A percentile compares a stretch with the other conserved stretches of the same genome.
Conservation (phyloP, 2,113 vertebrate genomes). For the Hystrix brachyura region DNA sequence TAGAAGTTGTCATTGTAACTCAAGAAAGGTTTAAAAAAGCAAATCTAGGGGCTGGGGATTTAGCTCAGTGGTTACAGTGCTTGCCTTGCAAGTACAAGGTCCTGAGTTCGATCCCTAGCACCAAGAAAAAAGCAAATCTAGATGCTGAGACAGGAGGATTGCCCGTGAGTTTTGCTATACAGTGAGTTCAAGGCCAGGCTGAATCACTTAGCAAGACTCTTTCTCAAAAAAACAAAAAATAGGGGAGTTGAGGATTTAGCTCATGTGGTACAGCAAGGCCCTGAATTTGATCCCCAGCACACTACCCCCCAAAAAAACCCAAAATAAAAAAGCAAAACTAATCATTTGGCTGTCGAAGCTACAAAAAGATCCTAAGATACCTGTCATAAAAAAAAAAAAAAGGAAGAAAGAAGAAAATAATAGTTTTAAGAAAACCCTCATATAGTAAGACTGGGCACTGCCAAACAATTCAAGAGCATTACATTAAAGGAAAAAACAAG, state of each 20-base stretch:
- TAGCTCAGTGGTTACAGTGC: no score
- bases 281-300: no score
- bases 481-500: not conserved
- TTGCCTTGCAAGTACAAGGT: no score
- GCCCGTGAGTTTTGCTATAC: not conserved
- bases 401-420: slow-evolving; percentile 33
- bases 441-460: not conserved
- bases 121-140: not conserved
- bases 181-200: not conserved
- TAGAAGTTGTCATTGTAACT: not conserved
- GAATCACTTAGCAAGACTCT: not conserved
- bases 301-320: no score
- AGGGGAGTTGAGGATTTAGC: no score
- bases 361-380: not conserved
- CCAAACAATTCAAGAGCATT: not conserved
- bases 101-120: no score
- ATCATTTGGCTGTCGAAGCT: not conserved
- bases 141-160: not conserved
- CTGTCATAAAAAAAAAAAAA: not conserved
- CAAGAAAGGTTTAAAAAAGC: not conserved
- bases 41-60: not conserved
- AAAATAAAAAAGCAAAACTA: not conserved
- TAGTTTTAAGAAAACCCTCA: not conserved
- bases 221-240: not conserved
- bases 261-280: no score